Evolutionary conservation across 2,888 invertebrate genomes (phyloP).

Genomic region (Tetropium fuscum): DNA sequence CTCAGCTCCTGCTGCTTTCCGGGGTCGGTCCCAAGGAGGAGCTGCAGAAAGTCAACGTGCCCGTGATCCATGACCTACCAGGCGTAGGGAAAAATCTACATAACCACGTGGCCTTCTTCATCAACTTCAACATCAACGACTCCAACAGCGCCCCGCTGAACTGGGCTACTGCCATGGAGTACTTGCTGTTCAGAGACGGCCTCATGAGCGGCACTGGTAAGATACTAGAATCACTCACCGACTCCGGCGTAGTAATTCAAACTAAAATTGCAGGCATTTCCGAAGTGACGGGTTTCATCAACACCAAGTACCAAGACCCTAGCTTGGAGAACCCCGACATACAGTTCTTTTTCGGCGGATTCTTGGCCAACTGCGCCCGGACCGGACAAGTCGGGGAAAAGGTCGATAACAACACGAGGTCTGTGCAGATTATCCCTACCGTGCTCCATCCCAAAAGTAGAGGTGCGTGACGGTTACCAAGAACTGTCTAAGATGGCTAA

Average conservation of each 20-base stretch:
- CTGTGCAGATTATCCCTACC: slow-evolving; percentile 82
- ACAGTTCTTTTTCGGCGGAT: slow-evolving; percentile 89
- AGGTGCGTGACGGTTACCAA: slow-evolving; percentile 71
- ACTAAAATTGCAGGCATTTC: slow-evolving; percentile 73
- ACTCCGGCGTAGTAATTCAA: background rate
- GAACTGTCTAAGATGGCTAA: background rate
- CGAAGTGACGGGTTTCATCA: slow-evolving; percentile 87
- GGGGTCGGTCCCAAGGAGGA: slow-evolving; percentile 87
- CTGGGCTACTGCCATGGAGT: slow-evolving; percentile 94
- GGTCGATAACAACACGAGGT: slow-evolving; percentile 76
- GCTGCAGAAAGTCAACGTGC: slow-evolving; percentile 72
- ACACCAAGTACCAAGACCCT: slow-evolving; percentile 82
- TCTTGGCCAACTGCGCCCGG: slow-evolving; percentile 85
- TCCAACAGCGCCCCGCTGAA: slow-evolving; percentile 88
- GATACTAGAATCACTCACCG: background rate
- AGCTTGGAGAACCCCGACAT: slow-evolving; percentile 84
- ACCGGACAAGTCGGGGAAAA: slow-evolving; percentile 89
- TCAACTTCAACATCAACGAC: slow-evolving; percentile 85
- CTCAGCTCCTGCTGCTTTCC: slow-evolving; percentile 91
- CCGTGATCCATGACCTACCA: slow-evolving; percentile 78
- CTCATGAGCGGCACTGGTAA: slow-evolving; percentile 89
- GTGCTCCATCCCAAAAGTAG: slow-evolving; percentile 89
- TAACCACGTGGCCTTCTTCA: slow-evolving; percentile 85
- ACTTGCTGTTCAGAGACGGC: slow-evolving; percentile 87
- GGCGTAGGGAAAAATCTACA: slow-evolving; percentile 89